These are phyloP conservation scores for Phainopepla nitens DNA, from an alignment of 2,113 vertebrate genomes.

Conservation along the genomic window DNA sequence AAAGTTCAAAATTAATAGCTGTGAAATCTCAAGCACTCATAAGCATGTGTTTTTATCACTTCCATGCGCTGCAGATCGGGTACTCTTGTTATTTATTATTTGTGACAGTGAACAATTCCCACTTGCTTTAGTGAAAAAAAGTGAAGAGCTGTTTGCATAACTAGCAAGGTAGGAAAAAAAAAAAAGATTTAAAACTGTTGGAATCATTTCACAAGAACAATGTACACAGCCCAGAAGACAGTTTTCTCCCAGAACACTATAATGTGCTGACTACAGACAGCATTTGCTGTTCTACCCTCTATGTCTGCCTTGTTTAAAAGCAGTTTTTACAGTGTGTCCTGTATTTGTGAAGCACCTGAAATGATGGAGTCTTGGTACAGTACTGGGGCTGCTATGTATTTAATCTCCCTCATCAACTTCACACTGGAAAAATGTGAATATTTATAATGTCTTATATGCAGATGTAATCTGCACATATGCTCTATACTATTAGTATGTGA, in stretches of 20 bases:
- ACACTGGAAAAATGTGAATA: background rate
- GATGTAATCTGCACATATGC: background rate
- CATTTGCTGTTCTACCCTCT: background rate
- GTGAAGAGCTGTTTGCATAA: constrained; percentile 64
- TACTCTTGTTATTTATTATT: constrained; percentile 64
- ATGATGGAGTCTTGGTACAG: background rate
- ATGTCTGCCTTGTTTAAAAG: background rate
- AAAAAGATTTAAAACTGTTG: background rate
- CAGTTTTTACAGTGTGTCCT: background rate
- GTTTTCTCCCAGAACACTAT: background rate
- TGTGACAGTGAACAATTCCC: constrained; percentile 68
- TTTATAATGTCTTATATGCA: background rate
- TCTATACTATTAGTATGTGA: accelerated
- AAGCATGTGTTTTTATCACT: constrained; percentile 60
- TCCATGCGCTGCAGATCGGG: background rate
- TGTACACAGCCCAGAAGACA: background rate
- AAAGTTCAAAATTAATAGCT: constrained; percentile 66
- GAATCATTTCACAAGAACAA: constrained; percentile 19
- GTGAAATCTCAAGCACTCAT: constrained; percentile 51
- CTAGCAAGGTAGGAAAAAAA: constrained; percentile 28
- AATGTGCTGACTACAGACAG: background rate
- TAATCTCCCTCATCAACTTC: background rate
- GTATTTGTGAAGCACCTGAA: background rate
- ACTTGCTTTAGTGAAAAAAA: constrained; percentile 46
- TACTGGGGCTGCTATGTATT: background rate